Evolutionary conservation across 2,888 invertebrate genomes (phyloP).

Genomic region (Oscheius sp.): DNA sequence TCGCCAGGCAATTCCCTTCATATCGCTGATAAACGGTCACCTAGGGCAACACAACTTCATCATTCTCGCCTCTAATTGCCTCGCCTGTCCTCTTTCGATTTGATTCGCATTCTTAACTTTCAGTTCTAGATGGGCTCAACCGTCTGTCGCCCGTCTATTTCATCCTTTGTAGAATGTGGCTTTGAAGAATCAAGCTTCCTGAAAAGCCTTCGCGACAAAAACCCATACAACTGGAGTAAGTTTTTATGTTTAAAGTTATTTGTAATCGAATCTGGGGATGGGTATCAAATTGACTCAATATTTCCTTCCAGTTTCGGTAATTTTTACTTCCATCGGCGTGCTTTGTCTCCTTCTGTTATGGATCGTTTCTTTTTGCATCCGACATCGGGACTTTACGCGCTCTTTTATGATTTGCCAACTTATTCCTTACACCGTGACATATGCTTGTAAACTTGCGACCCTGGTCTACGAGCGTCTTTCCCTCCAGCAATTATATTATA

Average conservation of each 20-base stretch:
- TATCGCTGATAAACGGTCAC: background rate
- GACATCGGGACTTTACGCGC: background rate
- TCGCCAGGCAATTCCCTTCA: background rate
- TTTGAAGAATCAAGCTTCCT: background rate
- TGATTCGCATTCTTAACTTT: too few relatives aligned
- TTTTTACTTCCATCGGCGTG: background rate
- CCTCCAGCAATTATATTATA: background rate
- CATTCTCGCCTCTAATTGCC: background rate
- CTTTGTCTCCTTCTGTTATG: background rate
- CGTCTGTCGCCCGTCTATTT: background rate
- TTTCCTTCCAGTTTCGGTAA: background rate
- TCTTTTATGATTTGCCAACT: background rate
- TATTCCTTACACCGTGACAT: background rate
- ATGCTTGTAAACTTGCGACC: background rate
- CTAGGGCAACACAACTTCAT: slow-evolving; percentile 7
- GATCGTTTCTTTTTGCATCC: background rate
- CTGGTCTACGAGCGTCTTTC: background rate
- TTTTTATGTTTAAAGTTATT: background rate
- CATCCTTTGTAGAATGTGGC: background rate
- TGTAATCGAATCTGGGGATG: too few relatives aligned
- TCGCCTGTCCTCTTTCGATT: background rate
- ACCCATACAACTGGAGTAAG: background rate
- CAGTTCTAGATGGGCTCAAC: background rate
- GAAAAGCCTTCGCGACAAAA: background rate
- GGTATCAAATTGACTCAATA: background rate